These are phyloP conservation scores for Tachina fera DNA, from an alignment of 2,888 invertebrate genomes.

Conservation along the genomic window DNA sequence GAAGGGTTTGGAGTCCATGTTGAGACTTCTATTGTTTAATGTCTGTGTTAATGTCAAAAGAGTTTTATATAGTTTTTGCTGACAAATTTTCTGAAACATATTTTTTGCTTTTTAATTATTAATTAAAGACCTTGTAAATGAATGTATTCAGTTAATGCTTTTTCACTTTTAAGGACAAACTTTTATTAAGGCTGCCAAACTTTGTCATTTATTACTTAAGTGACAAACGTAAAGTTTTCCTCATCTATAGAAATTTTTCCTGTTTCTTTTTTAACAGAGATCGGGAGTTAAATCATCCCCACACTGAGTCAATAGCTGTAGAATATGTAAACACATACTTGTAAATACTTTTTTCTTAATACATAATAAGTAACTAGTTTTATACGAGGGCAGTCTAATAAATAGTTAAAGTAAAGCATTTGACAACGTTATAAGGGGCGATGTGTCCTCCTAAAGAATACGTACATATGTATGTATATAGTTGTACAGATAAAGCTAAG, in stretches of 20 bases:
- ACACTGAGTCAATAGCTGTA: background rate
- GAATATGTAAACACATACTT: background rate
- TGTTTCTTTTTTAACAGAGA: conserved; percentile 6
- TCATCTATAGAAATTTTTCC: background rate
- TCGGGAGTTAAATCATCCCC: conserved; percentile 12
- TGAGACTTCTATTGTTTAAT: background rate
- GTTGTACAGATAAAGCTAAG: too few relatives aligned
- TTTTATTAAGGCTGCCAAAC: conserved; percentile 6
- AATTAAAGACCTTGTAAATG: conserved; percentile 21
- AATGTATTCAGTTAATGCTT: conserved; percentile 10
- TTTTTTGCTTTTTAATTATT: background rate
- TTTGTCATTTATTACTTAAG: conserved; percentile 17
- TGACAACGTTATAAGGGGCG: too few relatives aligned
- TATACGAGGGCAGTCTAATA: background rate
- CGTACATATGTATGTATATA: too few relatives aligned
- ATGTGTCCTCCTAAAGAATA: too few relatives aligned
- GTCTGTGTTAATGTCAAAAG: background rate
- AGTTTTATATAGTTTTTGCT: background rate
- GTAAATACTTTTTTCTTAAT: background rate
- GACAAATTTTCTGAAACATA: conserved; percentile 2
- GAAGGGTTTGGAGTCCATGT: background rate
- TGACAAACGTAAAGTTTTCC: background rate
- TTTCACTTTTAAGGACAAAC: conserved; percentile 15
- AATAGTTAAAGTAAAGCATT: too few relatives aligned
- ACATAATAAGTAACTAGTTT: background rate